These are phyloP conservation scores for Aethes cnicana DNA, from an alignment of 2,888 invertebrate species.

Conservation along the genomic window DNA sequence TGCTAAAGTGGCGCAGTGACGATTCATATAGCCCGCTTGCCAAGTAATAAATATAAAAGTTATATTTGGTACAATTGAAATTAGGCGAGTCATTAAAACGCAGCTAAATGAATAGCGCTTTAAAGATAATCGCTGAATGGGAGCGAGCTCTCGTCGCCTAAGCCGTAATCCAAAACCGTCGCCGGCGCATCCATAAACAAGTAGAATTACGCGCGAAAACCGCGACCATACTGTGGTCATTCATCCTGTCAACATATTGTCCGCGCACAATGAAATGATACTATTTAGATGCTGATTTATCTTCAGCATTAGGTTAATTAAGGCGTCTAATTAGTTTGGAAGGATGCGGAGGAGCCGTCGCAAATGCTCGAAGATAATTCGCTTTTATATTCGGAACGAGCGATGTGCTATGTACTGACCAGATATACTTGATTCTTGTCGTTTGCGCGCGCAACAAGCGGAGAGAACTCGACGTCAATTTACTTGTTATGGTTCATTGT, in stretches of 20 bases:
- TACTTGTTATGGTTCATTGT: conserved; percentile 2
- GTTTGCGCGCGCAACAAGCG: conserved; percentile 13
- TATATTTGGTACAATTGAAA: conserved; percentile 81
- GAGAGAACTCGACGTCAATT: conserved; percentile 17
- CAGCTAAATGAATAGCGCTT: conserved; percentile 63
- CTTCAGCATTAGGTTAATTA: conserved; percentile 74
- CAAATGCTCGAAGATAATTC: conserved; percentile 14
- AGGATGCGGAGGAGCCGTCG: conserved; percentile 14
- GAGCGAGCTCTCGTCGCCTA: conserved; percentile 74
- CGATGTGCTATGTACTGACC: conserved; percentile 12
- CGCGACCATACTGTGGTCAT: conserved; percentile 73
- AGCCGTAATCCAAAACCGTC: conserved; percentile 75
- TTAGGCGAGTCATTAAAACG: conserved; percentile 77
- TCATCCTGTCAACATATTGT: conserved; percentile 81
- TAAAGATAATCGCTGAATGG: conserved; percentile 75
- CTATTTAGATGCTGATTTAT: conserved; percentile 76
- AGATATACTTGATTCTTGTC: conserved; percentile 9
- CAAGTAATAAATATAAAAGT: conserved; percentile 77
- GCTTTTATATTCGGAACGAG: conserved; percentile 29
- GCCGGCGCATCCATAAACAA: conserved; percentile 74
- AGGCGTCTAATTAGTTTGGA: conserved; percentile 70
- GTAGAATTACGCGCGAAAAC: conserved; percentile 73
- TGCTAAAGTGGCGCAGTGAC: conserved; percentile 62
- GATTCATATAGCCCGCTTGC: conserved; percentile 58
- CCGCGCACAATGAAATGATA: conserved; percentile 73